Evolutionary conservation across 2,797 vertebrate species (phyloP).

Genomic region (Pseudochromis fuscus): DNA sequence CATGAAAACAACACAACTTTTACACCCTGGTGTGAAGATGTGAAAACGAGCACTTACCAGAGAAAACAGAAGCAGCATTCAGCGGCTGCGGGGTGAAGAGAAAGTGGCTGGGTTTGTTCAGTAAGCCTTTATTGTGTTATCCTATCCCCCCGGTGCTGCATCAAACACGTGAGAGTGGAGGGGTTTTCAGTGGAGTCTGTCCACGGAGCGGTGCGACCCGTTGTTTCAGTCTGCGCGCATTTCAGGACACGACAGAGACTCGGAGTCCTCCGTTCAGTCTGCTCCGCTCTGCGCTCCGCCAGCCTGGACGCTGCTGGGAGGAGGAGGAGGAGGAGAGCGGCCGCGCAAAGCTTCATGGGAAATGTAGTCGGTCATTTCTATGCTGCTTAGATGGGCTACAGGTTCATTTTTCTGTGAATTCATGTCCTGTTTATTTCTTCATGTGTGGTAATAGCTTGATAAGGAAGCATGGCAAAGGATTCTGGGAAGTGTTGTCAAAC

Average conservation of each 20-base stretch:
- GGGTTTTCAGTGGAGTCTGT: too few relatives aligned
- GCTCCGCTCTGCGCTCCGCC: slow-evolving; percentile 54
- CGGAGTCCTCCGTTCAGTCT: slow-evolving; percentile 53
- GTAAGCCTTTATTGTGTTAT: too few relatives aligned
- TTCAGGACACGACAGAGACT: slow-evolving; percentile 44
- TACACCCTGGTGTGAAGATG: slow-evolving; percentile 11
- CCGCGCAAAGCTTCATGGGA: slow-evolving; percentile 73
- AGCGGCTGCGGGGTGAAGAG: slow-evolving; percentile 19
- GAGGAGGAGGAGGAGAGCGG: slow-evolving; percentile 37
- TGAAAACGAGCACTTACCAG: slow-evolving; percentile 68
- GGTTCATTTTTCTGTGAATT: neutral
- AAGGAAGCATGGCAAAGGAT: too few relatives aligned
- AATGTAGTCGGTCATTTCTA: slow-evolving; percentile 59
- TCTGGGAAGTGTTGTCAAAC: too few relatives aligned
- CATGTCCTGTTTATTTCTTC: too few relatives aligned
- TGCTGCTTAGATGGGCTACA: neutral
- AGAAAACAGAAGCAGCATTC: slow-evolving; percentile 53
- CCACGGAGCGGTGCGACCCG: slow-evolving; percentile 6
- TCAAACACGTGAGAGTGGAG: too few relatives aligned
- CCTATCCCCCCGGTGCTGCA: too few relatives aligned
- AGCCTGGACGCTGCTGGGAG: slow-evolving; percentile 55
- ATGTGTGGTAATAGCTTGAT: too few relatives aligned
- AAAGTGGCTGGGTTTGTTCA: slow-evolving; percentile 54
- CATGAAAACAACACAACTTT: slow-evolving; percentile 56
- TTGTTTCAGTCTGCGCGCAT: slow-evolving; percentile 56